Conservation (phyloP, 2,888 invertebrate species). For the Trimorus sp. region DNA sequence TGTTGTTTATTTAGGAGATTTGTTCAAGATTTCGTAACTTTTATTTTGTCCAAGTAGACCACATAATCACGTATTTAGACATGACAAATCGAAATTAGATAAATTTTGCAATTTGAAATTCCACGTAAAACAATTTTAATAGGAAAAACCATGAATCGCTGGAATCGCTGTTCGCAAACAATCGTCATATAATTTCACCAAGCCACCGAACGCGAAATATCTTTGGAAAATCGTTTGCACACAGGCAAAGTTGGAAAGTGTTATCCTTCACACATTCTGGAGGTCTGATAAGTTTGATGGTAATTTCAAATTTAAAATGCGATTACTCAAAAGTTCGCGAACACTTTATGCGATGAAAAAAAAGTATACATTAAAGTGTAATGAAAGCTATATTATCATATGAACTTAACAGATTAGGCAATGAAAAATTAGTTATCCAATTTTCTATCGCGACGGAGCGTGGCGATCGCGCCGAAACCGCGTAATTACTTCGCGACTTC, state of each 20-base stretch:
- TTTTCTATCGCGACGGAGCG: slow-evolving; percentile 1
- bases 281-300: slow-evolving; percentile 37
- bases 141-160: not conserved
- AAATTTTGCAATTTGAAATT: too few relatives aligned
- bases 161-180: slow-evolving; percentile 2
- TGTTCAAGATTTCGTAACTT: too few relatives aligned
- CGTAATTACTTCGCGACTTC: slow-evolving; percentile 8
- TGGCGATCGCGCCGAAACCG: slow-evolving; percentile 1
- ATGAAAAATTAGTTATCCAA: slow-evolving; percentile 20
- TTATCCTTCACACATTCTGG: slow-evolving; percentile 38
- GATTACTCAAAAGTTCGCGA: slow-evolving; percentile 38
- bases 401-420: slow-evolving; percentile 26
- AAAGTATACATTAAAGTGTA: slow-evolving; percentile 30
- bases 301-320: slow-evolving; percentile 43
- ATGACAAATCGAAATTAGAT: too few relatives aligned
- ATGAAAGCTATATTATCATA: slow-evolving; percentile 26
- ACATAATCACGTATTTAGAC: too few relatives aligned
- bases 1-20: too few relatives aligned
- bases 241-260: slow-evolving; percentile 31
- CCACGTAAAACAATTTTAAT: too few relatives aligned
- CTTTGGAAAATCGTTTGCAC: slow-evolving; percentile 21
- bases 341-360: slow-evolving; percentile 30
- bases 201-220: slow-evolving; percentile 10
- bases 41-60: too few relatives aligned
- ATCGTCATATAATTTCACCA: slow-evolving; percentile 9